phyloP scores from a whole-genome alignment of 2,113 vertebrate genomes.

The Conger conger region DNA sequence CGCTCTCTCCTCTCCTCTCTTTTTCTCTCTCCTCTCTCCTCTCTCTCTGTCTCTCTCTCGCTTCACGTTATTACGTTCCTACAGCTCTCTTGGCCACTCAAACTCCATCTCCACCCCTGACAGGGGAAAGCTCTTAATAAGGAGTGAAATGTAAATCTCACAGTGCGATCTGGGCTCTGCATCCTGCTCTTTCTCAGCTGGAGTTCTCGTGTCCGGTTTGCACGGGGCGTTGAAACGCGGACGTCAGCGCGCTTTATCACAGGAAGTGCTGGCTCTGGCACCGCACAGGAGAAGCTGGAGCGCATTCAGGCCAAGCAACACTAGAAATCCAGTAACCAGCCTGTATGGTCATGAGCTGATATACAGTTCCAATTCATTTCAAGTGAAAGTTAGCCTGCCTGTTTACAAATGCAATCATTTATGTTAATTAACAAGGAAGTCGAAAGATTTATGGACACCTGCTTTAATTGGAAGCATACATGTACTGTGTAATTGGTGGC shows the following conservation, averaged over 20 bases:
- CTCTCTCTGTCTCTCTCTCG: neutral
- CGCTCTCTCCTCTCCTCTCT: neutral
- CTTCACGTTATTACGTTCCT: too few relatives aligned
- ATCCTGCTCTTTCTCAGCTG: neutral
- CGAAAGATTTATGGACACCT: neutral
- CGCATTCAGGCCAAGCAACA: slow-evolving; percentile 16
- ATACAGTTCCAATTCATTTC: neutral
- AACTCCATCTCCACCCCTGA: too few relatives aligned
- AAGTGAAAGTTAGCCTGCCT: neutral
- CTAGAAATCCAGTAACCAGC: neutral
- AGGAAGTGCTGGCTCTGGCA: slow-evolving; percentile 40
- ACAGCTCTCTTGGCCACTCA: neutral
- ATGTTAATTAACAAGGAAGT: neutral
- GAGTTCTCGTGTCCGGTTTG: neutral
- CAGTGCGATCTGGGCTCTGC: neutral
- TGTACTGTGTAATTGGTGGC: neutral
- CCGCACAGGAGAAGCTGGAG: neutral
- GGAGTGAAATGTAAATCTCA: neutral
- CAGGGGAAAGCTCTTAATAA: neutral
- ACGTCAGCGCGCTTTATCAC: slow-evolving; percentile 45
- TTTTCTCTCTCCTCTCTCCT: neutral
- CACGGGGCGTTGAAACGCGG: slow-evolving; percentile 30
- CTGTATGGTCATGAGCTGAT: neutral
- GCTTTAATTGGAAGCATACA: neutral
- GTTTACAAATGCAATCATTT: neutral